phyloP scores from a whole-genome alignment of 2,888 invertebrate species.

The Vesta saturnalis region DNA sequence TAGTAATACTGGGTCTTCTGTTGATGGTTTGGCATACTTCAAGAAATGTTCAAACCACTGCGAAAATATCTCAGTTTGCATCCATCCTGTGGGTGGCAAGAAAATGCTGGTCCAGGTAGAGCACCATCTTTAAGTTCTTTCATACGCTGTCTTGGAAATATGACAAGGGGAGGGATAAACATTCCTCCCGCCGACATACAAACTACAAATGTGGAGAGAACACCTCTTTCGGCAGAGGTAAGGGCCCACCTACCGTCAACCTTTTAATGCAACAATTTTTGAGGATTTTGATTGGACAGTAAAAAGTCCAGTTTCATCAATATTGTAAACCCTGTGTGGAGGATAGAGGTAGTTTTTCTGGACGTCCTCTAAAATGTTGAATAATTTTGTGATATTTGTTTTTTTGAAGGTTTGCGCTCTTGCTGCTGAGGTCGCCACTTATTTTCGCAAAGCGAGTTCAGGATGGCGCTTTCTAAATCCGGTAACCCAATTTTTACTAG shows the following conservation, averaged over 20 bases:
- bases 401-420: conserved; percentile 40
- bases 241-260: conserved; percentile 43
- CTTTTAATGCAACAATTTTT: conserved; percentile 43
- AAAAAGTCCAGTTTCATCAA: conserved; percentile 49
- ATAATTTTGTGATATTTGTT: conserved; percentile 22
- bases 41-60: conserved; percentile 53
- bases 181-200: conserved; percentile 47
- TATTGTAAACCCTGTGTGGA: conserved; percentile 38
- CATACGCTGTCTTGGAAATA: conserved; percentile 46
- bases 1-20: not conserved
- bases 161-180: conserved; percentile 48
- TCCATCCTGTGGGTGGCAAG: conserved; percentile 51
- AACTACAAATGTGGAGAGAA: conserved; percentile 45
- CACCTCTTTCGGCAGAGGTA: conserved; percentile 47
- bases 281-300: conserved; percentile 42
- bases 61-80: conserved; percentile 45
- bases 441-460: conserved; percentile 29
- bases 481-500: conserved; percentile 28
- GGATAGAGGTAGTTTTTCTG: conserved; percentile 39
- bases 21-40: conserved; percentile 29
- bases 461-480: conserved; percentile 30
- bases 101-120: conserved; percentile 49
- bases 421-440: conserved; percentile 34
- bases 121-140: conserved; percentile 39
- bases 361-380: conserved; percentile 18